phyloP scores from a whole-genome alignment of 2,888 invertebrate species.

The Boloria euphrosyne region DNA sequence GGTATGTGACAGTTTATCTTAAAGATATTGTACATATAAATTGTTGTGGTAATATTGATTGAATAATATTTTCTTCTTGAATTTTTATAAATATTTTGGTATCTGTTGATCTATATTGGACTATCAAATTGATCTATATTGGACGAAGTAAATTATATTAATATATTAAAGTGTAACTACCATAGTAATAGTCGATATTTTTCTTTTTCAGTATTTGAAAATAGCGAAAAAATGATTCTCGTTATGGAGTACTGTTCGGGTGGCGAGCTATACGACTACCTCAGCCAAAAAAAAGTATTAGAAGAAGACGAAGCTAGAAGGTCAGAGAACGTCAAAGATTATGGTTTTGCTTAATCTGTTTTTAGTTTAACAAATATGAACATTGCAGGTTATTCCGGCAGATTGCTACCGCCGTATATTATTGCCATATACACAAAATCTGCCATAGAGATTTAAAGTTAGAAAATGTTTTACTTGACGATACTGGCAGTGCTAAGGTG shows the following conservation, averaged over 20 bases:
- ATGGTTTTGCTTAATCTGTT: not conserved
- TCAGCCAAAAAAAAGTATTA: conserved; percentile 95
- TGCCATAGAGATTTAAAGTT: conserved; percentile 98
- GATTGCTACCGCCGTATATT: conserved; percentile 97
- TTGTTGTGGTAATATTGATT: too few species aligned
- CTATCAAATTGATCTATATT: too few species aligned
- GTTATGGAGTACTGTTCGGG: conserved; percentile 99
- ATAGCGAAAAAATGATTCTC: conserved; percentile 99
- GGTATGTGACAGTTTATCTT: too few species aligned
- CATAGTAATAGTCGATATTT: not conserved
- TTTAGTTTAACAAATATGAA: conserved; percentile 22
- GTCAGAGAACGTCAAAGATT: conserved; percentile 47
- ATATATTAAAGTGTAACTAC: too few species aligned
- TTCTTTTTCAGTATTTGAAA: conserved; percentile 95
- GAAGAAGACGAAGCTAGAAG: conserved; percentile 94
- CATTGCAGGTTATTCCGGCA: conserved; percentile 93
- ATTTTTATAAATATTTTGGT: too few species aligned
- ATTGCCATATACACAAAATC: conserved; percentile 99
- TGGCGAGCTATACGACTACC: conserved; percentile 98
- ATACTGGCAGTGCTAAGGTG: conserved; percentile 96
- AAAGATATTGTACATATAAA: too few species aligned
- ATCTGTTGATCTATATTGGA: too few species aligned
- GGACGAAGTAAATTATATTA: too few species aligned
- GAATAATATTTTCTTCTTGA: too few species aligned
- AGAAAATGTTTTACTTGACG: conserved; percentile 96